Percentiles rank a stretch among this genome's conserved stretches.
Evolutionary conservation across 2,888 invertebrate species (phyloP).

Genomic region (Stenchaetothrips biformis): DNA sequence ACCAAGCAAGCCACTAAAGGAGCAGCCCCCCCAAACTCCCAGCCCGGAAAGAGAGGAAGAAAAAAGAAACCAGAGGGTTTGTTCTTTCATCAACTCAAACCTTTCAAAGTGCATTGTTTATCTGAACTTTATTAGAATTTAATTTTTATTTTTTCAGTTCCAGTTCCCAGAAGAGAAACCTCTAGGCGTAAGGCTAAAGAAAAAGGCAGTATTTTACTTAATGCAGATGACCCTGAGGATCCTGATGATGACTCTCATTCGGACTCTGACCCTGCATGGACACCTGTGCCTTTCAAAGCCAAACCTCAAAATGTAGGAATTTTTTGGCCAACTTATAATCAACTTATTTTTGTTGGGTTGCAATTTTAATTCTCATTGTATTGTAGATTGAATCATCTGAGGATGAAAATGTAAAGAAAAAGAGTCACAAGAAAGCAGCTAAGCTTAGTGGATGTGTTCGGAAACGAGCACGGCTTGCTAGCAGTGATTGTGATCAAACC

Average conservation of each 20-base stretch:
- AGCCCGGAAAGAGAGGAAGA: slow-evolving; percentile 13
- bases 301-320: slow-evolving; percentile 4
- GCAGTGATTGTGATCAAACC: background rate
- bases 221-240: slow-evolving; percentile 53
- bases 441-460: background rate
- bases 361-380: background rate
- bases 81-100: background rate
- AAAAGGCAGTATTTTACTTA: slow-evolving; percentile 52
- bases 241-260: slow-evolving; percentile 59
- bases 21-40: background rate
- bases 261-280: slow-evolving; percentile 71
- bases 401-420: background rate
- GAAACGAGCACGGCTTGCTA: background rate
- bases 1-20: background rate
- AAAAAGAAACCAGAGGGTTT: slow-evolving; percentile 26
- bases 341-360: slow-evolving; percentile 14
- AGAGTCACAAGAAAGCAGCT: background rate
- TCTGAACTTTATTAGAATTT: background rate
- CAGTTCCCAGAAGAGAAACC: slow-evolving; percentile 55
- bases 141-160: slow-evolving; percentile 30
- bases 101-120: background rate
- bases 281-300: slow-evolving; percentile 51
- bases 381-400: background rate
- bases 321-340: slow-evolving; percentile 28
- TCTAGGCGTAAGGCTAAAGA: slow-evolving; percentile 64